phyloP scores from a whole-genome alignment of 2,888 invertebrate species.

The Tenthredo amoena region DNA sequence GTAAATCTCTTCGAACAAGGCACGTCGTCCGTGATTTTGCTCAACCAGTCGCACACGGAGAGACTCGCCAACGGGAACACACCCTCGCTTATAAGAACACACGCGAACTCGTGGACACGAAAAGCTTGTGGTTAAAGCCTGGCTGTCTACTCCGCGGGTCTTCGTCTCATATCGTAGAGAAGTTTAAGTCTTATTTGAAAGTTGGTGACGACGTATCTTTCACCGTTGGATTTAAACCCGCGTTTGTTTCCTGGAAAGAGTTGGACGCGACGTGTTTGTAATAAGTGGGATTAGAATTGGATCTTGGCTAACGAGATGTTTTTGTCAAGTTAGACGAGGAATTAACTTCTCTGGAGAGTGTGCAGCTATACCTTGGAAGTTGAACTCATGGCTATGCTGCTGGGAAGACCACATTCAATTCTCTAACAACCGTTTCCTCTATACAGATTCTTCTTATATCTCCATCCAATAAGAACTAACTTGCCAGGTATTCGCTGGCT shows the following conservation, averaged over 20 bases:
- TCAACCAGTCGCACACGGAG: constrained; percentile 11
- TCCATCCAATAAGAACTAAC: constrained; percentile 51
- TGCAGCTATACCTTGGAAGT: not conserved
- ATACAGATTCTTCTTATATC: constrained; percentile 43
- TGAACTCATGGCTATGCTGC: not conserved
- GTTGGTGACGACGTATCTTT: constrained; percentile 21
- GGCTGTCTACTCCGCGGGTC: constrained; percentile 16
- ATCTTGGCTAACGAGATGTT: constrained; percentile 41
- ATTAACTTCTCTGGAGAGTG: not conserved
- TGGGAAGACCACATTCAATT: constrained; percentile 30
- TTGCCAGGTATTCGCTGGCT: constrained; percentile 39
- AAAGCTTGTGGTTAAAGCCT: constrained; percentile 38
- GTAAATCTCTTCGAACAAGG: constrained; percentile 52
- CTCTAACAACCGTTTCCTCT: constrained; percentile 44
- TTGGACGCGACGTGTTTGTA: constrained; percentile 8
- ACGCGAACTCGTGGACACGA: constrained; percentile 21
- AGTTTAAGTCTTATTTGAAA: constrained; percentile 35
- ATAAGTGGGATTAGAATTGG: constrained; percentile 35
- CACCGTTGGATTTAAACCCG: constrained; percentile 16
- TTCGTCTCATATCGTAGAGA: not conserved
- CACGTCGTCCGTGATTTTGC: constrained; percentile 51
- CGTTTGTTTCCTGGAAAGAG: constrained; percentile 31
- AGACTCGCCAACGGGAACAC: not conserved
- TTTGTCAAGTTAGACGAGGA: not conserved
- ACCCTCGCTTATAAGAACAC: constrained; percentile 10